Evolutionary conservation across 2,113 vertebrate genomes (phyloP).

Genomic region (Cygnus buccinator): DNA sequence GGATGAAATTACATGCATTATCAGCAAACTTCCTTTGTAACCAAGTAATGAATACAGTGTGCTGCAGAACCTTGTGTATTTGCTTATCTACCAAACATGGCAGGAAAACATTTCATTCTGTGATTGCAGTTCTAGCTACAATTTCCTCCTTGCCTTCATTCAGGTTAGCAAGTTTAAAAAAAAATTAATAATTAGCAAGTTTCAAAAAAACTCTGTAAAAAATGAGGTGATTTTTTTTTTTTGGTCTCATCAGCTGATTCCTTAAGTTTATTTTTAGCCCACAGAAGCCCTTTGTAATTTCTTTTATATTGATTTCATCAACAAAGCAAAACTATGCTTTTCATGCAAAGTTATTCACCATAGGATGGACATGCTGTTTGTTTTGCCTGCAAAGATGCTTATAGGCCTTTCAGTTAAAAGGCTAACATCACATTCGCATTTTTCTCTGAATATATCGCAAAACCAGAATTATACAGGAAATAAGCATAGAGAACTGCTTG

Average conservation of each 20-base stretch:
- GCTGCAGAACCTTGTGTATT: background rate
- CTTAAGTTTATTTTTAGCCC: background rate
- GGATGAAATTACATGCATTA: background rate
- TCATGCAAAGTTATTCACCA: background rate
- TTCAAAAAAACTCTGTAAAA: background rate
- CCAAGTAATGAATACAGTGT: rapidly evolving
- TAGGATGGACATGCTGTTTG: background rate
- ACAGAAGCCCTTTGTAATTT: background rate
- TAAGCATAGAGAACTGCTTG: background rate
- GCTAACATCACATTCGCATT: background rate
- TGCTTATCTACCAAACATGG: background rate
- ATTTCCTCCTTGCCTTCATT: background rate
- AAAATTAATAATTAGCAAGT: background rate
- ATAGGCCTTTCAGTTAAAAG: background rate
- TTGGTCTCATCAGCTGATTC: rapidly evolving
- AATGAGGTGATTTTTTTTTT: background rate
- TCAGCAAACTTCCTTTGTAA: background rate
- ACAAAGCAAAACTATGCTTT: background rate
- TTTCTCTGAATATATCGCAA: background rate
- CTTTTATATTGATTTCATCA: background rate
- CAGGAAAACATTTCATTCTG: background rate
- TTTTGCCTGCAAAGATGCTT: background rate
- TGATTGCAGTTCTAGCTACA: background rate
- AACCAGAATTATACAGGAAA: background rate
- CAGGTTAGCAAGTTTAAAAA: background rate